Evolutionary conservation across 2,113 vertebrate species (phyloP), one percentile per base, ranked within the genome.

Genomic region (Apeltes quadracus): DNA sequence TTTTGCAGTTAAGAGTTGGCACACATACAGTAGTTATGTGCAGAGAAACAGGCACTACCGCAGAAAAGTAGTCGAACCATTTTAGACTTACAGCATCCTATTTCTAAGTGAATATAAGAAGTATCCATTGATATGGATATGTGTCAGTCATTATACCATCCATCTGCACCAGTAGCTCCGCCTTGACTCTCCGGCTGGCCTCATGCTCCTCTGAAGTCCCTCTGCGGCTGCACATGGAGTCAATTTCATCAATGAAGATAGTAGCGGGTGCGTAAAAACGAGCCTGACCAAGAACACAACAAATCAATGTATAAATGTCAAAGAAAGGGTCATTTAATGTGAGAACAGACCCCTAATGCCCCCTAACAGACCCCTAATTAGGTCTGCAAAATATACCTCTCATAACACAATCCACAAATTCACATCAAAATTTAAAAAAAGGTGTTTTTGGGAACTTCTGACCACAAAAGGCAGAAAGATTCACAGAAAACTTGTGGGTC

Each of bases 241-340:
- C 98, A n/a, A 99, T 98, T 78, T 99, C 98, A 69, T 99, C 97
- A 34, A 99, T 97, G 90, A 99, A 99, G 92, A 99, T 99, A 2
- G 98, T 99, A 29, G 97, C 95, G 1, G 98, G 98, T 79, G 98
- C 97, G 39, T 98, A 98, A 90, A 97, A 98, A 73, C 97, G 94
- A 43, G 98, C 98, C 98, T 99, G 84, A 11, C 29, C 20, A 34
- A 23, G 7, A 44, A 9, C n/a, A 48, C 25, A 63, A 63, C 13
- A 48, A 12, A n/a, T 71, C 22, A 51, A 11, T 39, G 15, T 29
- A 41, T 12, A 51, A 59, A 25, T 57, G 12, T 23, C 50, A 23
- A 38, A 13, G 11, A 38, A 22, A 38, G 55, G 16, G 27, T 1
- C 29, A 62, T 4, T 18, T 22, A 44, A 44, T 43, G 38, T 43